A percentile compares a stretch with the other conserved stretches of the same genome.
Conservation (phyloP, 2,797 vertebrate genomes). For the Bryconaethiops microstoma region DNA sequence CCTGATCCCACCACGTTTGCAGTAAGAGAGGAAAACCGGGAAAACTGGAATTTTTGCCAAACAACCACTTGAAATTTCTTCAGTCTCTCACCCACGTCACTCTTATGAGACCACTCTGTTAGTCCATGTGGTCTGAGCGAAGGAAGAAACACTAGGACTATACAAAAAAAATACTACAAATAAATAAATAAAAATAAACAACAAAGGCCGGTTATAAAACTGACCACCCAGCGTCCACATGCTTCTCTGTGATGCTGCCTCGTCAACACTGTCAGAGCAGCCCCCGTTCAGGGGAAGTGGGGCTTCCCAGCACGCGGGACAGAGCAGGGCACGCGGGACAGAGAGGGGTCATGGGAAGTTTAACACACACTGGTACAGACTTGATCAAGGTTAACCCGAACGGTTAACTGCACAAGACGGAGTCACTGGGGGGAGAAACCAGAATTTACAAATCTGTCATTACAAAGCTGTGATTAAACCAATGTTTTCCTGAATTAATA, state of each 20-base stretch:
- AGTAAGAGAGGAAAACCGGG: too few relatives aligned
- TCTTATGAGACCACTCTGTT: too few relatives aligned
- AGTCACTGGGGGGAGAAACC: neutral
- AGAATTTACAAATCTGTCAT: too few relatives aligned
- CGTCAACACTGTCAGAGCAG: neutral
- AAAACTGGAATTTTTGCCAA: too few relatives aligned
- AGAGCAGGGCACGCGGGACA: neutral
- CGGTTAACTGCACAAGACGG: neutral
- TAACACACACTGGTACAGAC: neutral
- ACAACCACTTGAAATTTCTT: too few relatives aligned
- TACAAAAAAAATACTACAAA: neutral
- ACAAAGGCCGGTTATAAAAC: neutral
- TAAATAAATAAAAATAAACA: neutral
- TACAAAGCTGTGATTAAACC: too few relatives aligned
- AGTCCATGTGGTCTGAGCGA: too few relatives aligned
- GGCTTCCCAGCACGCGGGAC: constrained; percentile 4
- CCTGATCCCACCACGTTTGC: too few relatives aligned
- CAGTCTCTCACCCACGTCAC: too few relatives aligned
- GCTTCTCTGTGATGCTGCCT: neutral
- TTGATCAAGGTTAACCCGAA: neutral
- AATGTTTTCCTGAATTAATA: too few relatives aligned
- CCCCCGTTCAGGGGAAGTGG: neutral
- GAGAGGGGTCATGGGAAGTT: constrained; percentile 23
- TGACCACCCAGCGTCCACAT: neutral
- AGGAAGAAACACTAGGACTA: too few relatives aligned